Base-by-base conservation (phyloP, 1,140 invertebrate species). In the Ips typographus region DNA sequence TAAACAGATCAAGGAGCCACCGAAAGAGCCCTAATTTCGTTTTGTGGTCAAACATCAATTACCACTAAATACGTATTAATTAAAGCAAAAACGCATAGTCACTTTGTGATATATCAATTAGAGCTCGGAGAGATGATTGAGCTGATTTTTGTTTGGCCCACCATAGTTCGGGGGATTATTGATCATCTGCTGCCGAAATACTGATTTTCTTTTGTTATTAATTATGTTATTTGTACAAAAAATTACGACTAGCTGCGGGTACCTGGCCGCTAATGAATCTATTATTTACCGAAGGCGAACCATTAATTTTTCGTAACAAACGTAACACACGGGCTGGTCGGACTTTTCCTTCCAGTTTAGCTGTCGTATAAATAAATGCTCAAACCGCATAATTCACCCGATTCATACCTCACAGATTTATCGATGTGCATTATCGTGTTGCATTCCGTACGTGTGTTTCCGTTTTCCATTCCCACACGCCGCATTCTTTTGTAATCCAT, bases 81-180 rank as follows among this genome's bases (percentile, higher is more conserved):
- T 68, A 68, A 68, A 36, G 5, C 39, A 60, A 52, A 68, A 68
- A 44, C 40, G 66, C 66, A 59, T 5, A 47, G 57, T 68, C 66
- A 68, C 66, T 51, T 37, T 40, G 43, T 68, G 66, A 68, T 68
- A 68, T 68, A 68, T 68, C 66, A 68, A 68, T 68, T 68, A 68
- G 40, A 4, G 57, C 7, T 6, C 57, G 40, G 22, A n/a, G 42
- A 40, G 40, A 68, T 68, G 66, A 68, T 61, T 53, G 66, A 52
- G 66, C 66, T 61, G 40, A 60, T 68, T 68, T 47, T 39, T 3
- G 47, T 62, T 22, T 8, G 61, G 66, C 66, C 66, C 56, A 68
- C 66, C 66, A 55, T 51, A 68, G 66, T 65, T 55, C 8, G 42
- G 36, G 47, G 8, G 38, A 55, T 51, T 65, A 47, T 68, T 40